Evolutionary conservation across 2,113 vertebrate species (phyloP), one percentile per base, ranked within the genome.

Genomic region (Rhea pennata): DNA sequence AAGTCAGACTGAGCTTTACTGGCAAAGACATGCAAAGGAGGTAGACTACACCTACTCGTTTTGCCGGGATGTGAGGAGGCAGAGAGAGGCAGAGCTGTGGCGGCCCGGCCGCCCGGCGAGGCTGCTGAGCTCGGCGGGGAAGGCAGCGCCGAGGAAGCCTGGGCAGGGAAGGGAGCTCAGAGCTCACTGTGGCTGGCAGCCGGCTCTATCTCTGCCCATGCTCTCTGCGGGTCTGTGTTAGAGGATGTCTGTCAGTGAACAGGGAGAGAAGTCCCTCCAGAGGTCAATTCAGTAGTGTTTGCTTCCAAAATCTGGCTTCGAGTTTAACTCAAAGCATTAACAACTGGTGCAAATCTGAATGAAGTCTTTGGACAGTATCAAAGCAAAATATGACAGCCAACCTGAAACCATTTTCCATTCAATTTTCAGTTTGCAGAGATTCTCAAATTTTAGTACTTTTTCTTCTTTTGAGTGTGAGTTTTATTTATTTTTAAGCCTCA

Each of bases 1-100:
- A 58, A 69, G n/a, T 13, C 26, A 39, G 39, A 26, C 5, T 19
- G 53, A 72, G 16, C 4, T 50, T 58, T 29, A 33, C 46, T 36
- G 40, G 19, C 20, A 31, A 26, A 36, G 36, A 70, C 46, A 11
- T 51, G 51, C 5, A 33, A 31, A 59, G 56, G 9, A 59, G 29
- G 56, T 0, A 0, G 16, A 5, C n/a, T 42, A 36, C 31, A 19
- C 53, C 13, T 0, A 0, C 26, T 48, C 2, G 0, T 80, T 76
- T 61, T 56, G 39, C 31, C 10, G 66, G 59, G 80, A n/a, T 26
- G 8, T 5, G 3, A 33, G 53, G 11, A 71, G 42, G 51, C 42
- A 83, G 24, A 33, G 56, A 58, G 15, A 58, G 29, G 29, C 56
- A 31, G 29, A 58, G 15, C 56, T 19, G 16, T 19, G 31, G 2